Percentiles rank a stretch among this genome's conserved stretches.
Evolutionary conservation across 2,797 vertebrate species (phyloP).

Genomic region (Hypotaenidia okinawae): DNA sequence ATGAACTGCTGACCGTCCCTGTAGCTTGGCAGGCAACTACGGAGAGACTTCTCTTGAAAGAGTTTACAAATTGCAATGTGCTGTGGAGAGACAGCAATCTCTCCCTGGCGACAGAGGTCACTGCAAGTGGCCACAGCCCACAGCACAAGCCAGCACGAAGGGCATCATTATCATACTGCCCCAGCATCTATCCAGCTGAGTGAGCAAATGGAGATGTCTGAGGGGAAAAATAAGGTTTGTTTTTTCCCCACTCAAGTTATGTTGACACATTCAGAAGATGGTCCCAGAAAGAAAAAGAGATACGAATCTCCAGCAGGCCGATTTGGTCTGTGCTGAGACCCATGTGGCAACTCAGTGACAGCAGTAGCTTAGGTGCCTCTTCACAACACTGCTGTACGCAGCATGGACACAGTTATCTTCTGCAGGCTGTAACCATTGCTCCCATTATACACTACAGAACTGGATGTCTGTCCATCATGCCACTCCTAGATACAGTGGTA

Average conservation of each 20-base stretch:
- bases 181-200: neutral
- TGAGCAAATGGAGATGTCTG: neutral
- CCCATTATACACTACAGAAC: neutral
- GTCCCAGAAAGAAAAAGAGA: neutral
- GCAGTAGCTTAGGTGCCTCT: neutral
- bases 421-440: neutral
- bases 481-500: neutral
- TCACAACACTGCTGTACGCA: neutral
- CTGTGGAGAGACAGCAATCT: neutral
- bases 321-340: neutral
- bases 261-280: neutral
- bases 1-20: conserved; percentile 1
- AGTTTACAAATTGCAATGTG: neutral
- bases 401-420: neutral
- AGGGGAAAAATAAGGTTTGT: neutral
- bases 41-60: neutral
- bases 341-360: neutral
- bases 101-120: neutral
- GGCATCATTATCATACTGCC: neutral
- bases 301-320: neutral
- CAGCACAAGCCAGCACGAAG: neutral
- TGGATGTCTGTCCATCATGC: neutral
- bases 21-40: neutral
- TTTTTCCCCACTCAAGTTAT: neutral
- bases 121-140: neutral